These are phyloP conservation scores for Halichoeres trimaculatus DNA, from an alignment of 2,113 vertebrate genomes.

Conservation along the genomic window DNA sequence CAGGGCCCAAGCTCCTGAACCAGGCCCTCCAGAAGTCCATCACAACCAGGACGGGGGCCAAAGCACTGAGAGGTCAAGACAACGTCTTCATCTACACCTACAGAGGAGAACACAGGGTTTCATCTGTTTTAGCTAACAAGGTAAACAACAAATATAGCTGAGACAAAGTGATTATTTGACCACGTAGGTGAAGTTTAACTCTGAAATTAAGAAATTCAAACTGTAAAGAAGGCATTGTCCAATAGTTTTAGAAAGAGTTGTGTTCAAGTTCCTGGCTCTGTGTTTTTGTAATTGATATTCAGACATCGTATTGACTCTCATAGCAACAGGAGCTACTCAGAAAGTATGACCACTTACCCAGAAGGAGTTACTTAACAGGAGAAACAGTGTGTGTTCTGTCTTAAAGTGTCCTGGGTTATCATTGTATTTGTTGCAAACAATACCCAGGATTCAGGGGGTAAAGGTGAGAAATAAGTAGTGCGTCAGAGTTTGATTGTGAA, in stretches of 20 bases:
- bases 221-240: too few species aligned
- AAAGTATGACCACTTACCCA: constrained; percentile 29
- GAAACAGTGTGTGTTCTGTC: neutral
- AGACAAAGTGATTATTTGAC: neutral
- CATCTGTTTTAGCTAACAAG: constrained; percentile 92
- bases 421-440: too few species aligned
- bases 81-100: constrained; percentile 85
- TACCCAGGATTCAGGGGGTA: too few species aligned
- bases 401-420: too few species aligned
- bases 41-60: constrained; percentile 81
- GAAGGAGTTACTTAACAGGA: constrained; percentile 3
- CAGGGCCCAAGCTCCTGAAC: constrained; percentile 85
- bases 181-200: too few species aligned
- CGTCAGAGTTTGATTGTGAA: too few species aligned
- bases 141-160: constrained; percentile 70
- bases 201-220: neutral
- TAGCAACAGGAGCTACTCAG: constrained; percentile 59
- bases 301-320: constrained; percentile 28
- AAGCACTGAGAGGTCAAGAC: constrained; percentile 84
- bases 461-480: too few species aligned
- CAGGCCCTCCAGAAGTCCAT: constrained; percentile 87
- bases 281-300: constrained; percentile 62
- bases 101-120: constrained; percentile 85
- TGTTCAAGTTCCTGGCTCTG: neutral
- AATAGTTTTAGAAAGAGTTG: too few species aligned